Base-by-base conservation (phyloP, 2,113 vertebrate genomes). In the Brachionichthys hirsutus region DNA sequence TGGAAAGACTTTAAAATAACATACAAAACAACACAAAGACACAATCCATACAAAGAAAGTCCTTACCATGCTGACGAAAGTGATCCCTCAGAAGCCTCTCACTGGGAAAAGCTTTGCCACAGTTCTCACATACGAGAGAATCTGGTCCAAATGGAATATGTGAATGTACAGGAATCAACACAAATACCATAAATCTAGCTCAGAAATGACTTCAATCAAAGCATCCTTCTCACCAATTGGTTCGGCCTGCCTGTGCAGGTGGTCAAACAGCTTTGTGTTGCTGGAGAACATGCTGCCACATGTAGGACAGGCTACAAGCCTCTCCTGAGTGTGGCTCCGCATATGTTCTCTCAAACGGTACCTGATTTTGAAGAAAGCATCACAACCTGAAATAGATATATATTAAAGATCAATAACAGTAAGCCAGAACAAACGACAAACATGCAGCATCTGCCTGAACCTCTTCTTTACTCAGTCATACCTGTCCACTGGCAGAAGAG, bases 231-330 rank as follows among this genome's bases (percentile, higher is more conserved):
- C 53, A 92, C 92, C 90, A 13, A 92, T 82, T 15, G 89, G 90
- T 54, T 88, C 87, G 5, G 89, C 70, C 80, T 93, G 88, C 34
- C 86, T 84, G 64, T 91, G 89, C 53, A 88, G 77, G 56, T 91
- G 90, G 75, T 91, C 84, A 40, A 92, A 94, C 77, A 89, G 51
- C 66, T 90, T 87, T 0, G 89, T 92, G 75, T 82, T 92, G 81
- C 75, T 91, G 80, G 89, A 92, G 75, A 92, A 91, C 87, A 91
- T 92, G 79, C 83, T 86, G 70, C 90, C 86, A 20, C 86, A 89
- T 13, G 89, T 67, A 4, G 91, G 89, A 65, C 87, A 92, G 19
- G 91, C 90, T 6, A 88, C 85, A 12, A 90, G 66, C 7, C 82
- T 79, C 78, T 92, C 87, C 77, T 89, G 77, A 0, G 80, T 91